phyloP scores from a whole-genome alignment of 2,888 invertebrate species.

The Yponomeuta evonymella region DNA sequence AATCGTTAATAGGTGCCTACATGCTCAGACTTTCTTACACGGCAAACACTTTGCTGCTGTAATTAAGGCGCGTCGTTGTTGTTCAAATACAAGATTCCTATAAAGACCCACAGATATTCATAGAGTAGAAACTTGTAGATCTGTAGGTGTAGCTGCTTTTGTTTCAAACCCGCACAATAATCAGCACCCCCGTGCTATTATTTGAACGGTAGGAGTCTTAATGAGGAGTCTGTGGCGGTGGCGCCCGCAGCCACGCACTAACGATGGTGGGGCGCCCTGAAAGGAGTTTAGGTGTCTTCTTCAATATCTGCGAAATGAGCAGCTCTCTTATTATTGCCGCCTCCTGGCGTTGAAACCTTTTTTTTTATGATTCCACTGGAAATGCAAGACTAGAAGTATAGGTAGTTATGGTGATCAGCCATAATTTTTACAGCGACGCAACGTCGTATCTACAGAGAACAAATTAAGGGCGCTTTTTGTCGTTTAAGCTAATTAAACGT shows the following conservation, averaged over 20 bases:
- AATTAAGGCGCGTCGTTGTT: neutral
- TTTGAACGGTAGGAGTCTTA: conserved; percentile 62
- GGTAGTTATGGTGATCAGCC: too few relatives aligned
- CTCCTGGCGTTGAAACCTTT: conserved; percentile 25
- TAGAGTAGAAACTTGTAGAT: neutral
- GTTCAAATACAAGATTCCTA: too few relatives aligned
- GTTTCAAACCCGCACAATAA: neutral
- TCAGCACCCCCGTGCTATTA: conserved; percentile 36
- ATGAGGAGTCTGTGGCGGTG: conserved; percentile 52
- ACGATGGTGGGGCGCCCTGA: conserved; percentile 58
- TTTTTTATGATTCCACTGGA: neutral
- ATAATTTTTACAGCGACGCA: too few relatives aligned
- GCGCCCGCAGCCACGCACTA: conserved; percentile 58
- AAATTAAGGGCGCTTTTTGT: too few relatives aligned
- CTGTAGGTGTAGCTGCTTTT: neutral
- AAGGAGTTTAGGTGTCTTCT: conserved; percentile 54
- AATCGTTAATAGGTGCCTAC: too few relatives aligned
- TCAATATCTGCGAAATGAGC: conserved; percentile 63
- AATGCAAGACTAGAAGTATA: too few relatives aligned
- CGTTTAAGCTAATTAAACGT: too few relatives aligned
- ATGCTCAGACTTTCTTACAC: neutral
- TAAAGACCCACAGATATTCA: too few relatives aligned
- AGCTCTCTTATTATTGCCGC: conserved; percentile 47
- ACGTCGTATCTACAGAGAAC: too few relatives aligned
- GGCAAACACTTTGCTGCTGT: neutral